phyloP scores from a whole-genome alignment of 1,140 invertebrate species.

The Drusus annulatus region DNA sequence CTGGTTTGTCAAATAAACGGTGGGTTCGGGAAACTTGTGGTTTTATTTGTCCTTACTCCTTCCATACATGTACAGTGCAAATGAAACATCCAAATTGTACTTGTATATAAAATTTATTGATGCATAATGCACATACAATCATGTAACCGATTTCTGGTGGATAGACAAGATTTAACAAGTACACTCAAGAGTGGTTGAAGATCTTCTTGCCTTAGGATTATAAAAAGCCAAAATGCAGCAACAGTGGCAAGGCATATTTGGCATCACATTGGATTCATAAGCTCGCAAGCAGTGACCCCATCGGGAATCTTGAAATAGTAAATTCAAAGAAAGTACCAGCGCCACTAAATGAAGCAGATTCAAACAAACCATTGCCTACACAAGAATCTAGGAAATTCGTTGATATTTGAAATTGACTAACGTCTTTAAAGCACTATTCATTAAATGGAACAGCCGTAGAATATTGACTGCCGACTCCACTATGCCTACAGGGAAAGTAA shows the following conservation, averaged over 20 bases:
- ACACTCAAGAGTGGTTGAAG: not conserved
- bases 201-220: conserved; percentile 19
- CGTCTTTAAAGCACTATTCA: conserved; percentile 17
- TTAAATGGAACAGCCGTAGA: not conserved
- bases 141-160: not conserved
- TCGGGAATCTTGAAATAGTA: conserved; percentile 1
- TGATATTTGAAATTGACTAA: conserved; percentile 17
- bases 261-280: conserved; percentile 51
- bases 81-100: conserved; percentile 23
- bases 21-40: conserved; percentile 55
- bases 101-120: conserved; percentile 52
- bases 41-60: conserved; percentile 43
- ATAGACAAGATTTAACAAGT: conserved; percentile 9
- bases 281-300: conserved; percentile 28
- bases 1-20: conserved; percentile 59
- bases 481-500: not conserved
- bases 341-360: conserved; percentile 39
- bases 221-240: conserved; percentile 51
- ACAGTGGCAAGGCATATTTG: conserved; percentile 44
- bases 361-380: no score
- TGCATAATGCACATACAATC: conserved; percentile 47
- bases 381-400: conserved; percentile 25
- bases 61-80: no score
- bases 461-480: not conserved
- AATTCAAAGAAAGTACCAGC: not conserved